Conservation (phyloP, 1,140 invertebrate species). For the Dysdera silvatica region DNA sequence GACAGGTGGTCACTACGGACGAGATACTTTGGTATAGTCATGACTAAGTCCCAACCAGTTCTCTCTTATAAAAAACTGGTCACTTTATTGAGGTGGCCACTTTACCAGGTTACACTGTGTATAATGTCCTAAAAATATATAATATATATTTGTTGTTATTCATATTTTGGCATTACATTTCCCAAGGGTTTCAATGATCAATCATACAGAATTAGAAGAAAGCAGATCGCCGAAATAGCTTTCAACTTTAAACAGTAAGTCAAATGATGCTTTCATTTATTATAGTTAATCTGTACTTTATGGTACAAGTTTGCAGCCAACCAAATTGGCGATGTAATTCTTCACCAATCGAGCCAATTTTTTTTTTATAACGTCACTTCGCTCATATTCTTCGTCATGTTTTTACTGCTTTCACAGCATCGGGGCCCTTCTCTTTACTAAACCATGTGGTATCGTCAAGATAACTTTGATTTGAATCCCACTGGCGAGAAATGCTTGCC, state of each 20-base stretch:
- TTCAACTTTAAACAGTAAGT: slow-evolving; percentile 52
- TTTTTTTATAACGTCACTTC: not conserved
- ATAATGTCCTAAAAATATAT: not conserved
- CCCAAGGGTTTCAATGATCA: slow-evolving; percentile 52
- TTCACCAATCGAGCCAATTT: not conserved
- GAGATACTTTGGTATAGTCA: too few relatives aligned
- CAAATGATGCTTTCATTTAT: not conserved
- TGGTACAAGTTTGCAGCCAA: not conserved
- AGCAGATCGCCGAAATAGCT: slow-evolving; percentile 53
- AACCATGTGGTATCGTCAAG: not conserved
- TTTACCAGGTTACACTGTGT: too few relatives aligned
- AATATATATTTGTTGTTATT: not conserved
- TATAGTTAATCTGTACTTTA: not conserved
- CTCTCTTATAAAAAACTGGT: too few relatives aligned
- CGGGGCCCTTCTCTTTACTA: too few relatives aligned
- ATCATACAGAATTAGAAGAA: slow-evolving; percentile 49
- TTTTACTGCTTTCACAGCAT: too few relatives aligned
- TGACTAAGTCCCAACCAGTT: too few relatives aligned
- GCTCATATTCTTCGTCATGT: not conserved
- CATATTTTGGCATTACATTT: not conserved
- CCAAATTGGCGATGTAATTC: not conserved
- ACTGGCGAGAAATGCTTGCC: too few relatives aligned
- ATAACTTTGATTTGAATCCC: slow-evolving; percentile 34
- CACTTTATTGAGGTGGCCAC: too few relatives aligned
- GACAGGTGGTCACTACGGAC: too few relatives aligned